Evolutionary conservation across 1,140 invertebrate genomes (phyloP).

Genomic region (Andrena cerasifolii): DNA sequence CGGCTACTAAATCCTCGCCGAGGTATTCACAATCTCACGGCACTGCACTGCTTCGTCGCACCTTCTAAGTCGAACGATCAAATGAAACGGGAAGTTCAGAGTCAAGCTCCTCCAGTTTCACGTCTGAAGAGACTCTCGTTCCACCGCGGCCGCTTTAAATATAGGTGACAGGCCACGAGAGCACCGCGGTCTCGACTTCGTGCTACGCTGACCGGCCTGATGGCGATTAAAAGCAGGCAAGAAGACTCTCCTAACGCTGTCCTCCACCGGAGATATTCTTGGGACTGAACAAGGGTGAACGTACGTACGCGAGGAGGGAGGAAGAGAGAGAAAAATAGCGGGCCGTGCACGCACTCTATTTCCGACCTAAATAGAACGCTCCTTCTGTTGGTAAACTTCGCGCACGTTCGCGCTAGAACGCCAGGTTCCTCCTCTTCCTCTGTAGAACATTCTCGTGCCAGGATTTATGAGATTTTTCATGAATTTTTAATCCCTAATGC

Average conservation of each 20-base stretch:
- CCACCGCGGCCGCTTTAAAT: neutral
- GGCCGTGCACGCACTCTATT: constrained; percentile 58
- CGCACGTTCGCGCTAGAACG: constrained; percentile 18
- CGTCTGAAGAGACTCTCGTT: no score
- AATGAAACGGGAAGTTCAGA: no score
- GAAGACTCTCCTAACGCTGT: constrained; percentile 49
- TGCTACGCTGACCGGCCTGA: neutral
- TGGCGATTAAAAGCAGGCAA: constrained; percentile 34
- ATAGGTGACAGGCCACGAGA: constrained; percentile 1
- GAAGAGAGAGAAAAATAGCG: constrained; percentile 34
- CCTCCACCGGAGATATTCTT: constrained; percentile 68
- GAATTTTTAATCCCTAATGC: no score
- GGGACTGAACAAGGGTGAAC: constrained; percentile 73
- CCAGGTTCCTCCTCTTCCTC: neutral
- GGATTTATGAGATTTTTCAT: neutral
- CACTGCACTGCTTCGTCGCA: no score
- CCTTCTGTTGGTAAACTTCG: constrained; percentile 66
- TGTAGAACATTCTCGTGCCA: neutral
- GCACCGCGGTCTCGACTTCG: neutral
- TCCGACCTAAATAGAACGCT: constrained; percentile 66
- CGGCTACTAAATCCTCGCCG: no score
- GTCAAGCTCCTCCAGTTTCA: no score
- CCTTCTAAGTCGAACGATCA: neutral
- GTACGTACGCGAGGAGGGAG: constrained; percentile 58
- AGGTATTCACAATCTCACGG: no score